These are phyloP conservation scores for Metopia argyrocephala DNA, from an alignment of 2,888 invertebrate species.

Conservation along the genomic window DNA sequence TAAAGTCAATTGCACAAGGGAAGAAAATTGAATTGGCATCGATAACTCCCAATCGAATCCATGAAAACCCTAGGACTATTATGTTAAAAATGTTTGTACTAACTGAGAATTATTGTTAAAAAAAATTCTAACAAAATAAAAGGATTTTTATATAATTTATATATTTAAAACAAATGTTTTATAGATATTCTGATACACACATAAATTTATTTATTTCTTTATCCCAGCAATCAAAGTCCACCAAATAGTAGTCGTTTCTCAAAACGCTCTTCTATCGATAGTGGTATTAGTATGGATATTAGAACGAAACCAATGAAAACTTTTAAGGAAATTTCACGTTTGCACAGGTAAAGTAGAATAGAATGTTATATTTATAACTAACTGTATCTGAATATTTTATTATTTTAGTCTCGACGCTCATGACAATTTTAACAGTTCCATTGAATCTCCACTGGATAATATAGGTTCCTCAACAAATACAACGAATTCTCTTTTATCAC, in stretches of 20 bases:
- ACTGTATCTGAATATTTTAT: background rate
- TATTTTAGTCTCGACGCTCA: conserved; percentile 75
- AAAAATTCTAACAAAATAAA: too few species aligned
- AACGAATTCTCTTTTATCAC: conserved; percentile 79
- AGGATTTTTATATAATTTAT: too few species aligned
- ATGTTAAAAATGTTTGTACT: too few species aligned
- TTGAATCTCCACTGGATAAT: conserved; percentile 78
- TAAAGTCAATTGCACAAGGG: too few species aligned
- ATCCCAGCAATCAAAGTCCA: conserved; percentile 78
- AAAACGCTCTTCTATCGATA: conserved; percentile 88
- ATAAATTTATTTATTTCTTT: too few species aligned
- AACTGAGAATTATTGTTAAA: too few species aligned
- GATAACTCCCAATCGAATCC: too few species aligned
- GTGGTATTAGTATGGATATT: conserved; percentile 87
- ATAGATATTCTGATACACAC: too few species aligned
- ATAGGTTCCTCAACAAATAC: conserved; percentile 68
- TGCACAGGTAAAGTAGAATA: conserved; percentile 72
- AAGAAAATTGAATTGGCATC: too few species aligned
- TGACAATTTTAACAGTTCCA: conserved; percentile 77
- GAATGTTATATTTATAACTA: background rate
- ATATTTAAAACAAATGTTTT: too few species aligned
- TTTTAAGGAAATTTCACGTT: conserved; percentile 78
- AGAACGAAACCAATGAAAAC: conserved; percentile 78
- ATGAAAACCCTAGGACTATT: too few species aligned
- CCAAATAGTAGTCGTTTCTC: conserved; percentile 80